Conservation (phyloP, 2,113 vertebrate genomes). For the Dasyornis broadbenti region DNA sequence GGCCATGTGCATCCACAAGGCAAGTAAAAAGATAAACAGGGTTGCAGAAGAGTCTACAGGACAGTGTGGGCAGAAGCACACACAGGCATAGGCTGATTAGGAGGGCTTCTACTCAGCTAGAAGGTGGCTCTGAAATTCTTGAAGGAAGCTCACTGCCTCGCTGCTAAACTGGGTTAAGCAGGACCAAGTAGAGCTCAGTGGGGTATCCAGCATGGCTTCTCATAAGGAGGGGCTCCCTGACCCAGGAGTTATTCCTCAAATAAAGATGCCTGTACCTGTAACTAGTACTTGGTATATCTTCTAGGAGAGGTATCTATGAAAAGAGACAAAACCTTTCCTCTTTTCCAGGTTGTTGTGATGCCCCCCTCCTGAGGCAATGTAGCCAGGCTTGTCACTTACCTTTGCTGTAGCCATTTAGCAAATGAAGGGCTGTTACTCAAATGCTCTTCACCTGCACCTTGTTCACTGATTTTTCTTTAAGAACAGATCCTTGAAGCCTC, state of each 20-base stretch:
- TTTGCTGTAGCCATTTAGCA: not conserved
- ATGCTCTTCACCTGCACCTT: not conserved
- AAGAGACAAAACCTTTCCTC: not conserved
- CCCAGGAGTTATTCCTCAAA: no score
- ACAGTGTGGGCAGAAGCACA: not conserved
- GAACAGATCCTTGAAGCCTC: not conserved
- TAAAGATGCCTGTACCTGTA: not conserved
- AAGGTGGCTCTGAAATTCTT: not conserved
- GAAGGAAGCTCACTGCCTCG: not conserved
- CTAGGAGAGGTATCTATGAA: not conserved
- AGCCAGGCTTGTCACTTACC: not conserved
- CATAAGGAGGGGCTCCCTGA: fast-evolving
- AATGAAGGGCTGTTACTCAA: not conserved
- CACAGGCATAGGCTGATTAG: not conserved
- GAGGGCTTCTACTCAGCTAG: not conserved
- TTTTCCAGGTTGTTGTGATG: not conserved
- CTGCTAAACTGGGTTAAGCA: not conserved
- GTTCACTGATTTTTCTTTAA: not conserved
- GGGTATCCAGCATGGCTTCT: not conserved
- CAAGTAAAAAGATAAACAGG: not conserved
- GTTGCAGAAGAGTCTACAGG: not conserved
- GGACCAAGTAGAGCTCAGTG: not conserved
- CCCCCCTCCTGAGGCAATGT: not conserved
- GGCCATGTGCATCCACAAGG: not conserved
- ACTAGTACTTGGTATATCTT: not conserved